Base-by-base conservation (phyloP, 1,140 invertebrate species). In the Aleiodes sp. region DNA sequence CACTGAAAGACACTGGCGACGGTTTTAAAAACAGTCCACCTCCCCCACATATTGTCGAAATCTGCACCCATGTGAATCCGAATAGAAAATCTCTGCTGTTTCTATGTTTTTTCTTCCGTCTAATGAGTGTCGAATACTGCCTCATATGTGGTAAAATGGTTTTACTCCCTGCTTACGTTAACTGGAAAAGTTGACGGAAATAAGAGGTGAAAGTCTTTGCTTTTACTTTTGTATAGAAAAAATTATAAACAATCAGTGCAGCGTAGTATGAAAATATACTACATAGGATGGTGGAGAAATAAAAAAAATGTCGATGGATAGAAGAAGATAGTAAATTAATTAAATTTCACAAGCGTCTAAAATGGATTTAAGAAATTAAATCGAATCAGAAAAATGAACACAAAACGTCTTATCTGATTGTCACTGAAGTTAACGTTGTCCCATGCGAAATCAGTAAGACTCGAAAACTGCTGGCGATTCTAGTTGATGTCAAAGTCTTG, bases 131-230 rank as follows among this genome's bases (percentile, higher is more conserved):
- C n/a, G n/a, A n/a, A n/a, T n/a, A n/a, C 80, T 80, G 75, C 78
- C 24, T 75, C 33, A 43, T 43, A 12, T 35, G 39, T 41, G 14
- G 19, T 39, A 7, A 1, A 65, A 61, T 65, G 19, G 60, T 59
- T 28, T 46, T 33, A 31, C 28, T n/a, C 29, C 10, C n/a, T 35
- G 4, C 41, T 12, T 26, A 19, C 19, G 31, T 67, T 77, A 76
- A 69, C 59, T 71, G 14, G 7, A 21, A 46, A 26, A 9, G 67
- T 70, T 79, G 75, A 75, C 71, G 77, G 76, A 81, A 80, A 82
- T 79, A 76, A 81, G 59, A 35, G 76, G 78, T 75, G 79, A 82
- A 82, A 82, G 76, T 68, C 35, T 31, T 28, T 19, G 67, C 75
- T 70, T 79, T 78, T 78, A 79, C 73, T 73, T 70, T 63, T 56